Conservation (phyloP, 2,888 invertebrate genomes). For the Gisinianus flammeolus region DNA sequence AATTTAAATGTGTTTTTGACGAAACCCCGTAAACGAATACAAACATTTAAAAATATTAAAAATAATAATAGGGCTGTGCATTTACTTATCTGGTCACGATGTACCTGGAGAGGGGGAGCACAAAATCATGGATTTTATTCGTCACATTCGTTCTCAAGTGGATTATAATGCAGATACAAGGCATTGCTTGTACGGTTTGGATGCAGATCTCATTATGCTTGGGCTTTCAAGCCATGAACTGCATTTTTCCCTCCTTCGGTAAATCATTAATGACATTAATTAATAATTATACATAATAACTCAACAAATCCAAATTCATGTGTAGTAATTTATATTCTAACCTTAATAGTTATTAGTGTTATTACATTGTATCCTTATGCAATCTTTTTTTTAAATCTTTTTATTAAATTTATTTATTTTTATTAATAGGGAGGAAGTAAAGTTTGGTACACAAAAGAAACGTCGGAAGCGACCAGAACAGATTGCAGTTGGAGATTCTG, state of each 20-base stretch:
- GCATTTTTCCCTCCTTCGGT: constrained; percentile 90
- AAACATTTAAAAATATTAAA: no score
- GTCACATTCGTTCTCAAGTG: constrained; percentile 77
- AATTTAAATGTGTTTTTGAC: no score
- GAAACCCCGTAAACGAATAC: no score
- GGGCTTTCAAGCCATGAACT: constrained; percentile 95
- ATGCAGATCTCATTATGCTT: constrained; percentile 97
- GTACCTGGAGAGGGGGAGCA: constrained; percentile 97
- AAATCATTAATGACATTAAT: no score
- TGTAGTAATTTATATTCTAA: neutral
- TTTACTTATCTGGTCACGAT: constrained; percentile 61
- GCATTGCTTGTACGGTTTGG: constrained; percentile 95
- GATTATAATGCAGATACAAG: constrained; percentile 88
- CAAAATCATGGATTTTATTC: constrained; percentile 98
- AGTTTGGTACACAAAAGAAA: constrained; percentile 50
- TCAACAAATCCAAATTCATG: neutral
- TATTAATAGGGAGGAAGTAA: constrained; percentile 55
- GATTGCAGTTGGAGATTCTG: neutral
- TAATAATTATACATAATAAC: constrained; percentile 7
- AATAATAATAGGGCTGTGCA: constrained; percentile 36
- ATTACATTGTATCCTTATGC: neutral
- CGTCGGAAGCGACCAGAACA: constrained; percentile 12
- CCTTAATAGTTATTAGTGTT: neutral
- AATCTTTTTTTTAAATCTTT: neutral
- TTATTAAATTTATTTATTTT: no score